Percentiles rank a stretch among this genome's conserved stretches.
phyloP scores from a whole-genome alignment of 2,113 vertebrate species.

The Gambusia holbrooki region DNA sequence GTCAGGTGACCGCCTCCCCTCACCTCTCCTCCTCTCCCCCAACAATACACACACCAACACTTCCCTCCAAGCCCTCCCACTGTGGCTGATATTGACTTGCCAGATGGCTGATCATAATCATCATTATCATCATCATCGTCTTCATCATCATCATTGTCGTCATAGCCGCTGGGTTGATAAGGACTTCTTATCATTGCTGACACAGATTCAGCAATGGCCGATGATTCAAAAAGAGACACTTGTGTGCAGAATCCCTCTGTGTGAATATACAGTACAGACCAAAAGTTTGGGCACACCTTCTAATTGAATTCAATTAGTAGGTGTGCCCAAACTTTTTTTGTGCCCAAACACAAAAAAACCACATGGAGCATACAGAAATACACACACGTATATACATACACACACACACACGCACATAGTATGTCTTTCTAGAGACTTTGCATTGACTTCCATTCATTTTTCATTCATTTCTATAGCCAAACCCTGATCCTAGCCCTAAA shows the following conservation, averaged over 20 bases:
- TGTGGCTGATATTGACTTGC: constrained; percentile 57
- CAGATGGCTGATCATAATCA: constrained; percentile 35
- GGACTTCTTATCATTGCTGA: constrained; percentile 32
- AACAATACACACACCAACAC: no score
- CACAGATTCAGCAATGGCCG: constrained; percentile 24
- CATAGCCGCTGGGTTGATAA: constrained; percentile 6
- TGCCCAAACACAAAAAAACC: constrained; percentile 10
- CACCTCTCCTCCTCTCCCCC: no score
- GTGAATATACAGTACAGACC: background rate
- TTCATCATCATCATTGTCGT: background rate
- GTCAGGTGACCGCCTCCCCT: constrained; percentile 47
- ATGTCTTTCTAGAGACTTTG: no score
- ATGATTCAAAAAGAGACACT: constrained; percentile 35
- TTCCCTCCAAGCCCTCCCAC: constrained; percentile 2
- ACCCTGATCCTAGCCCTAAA: no score
- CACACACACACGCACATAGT: background rate
- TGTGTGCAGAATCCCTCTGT: constrained; percentile 12
- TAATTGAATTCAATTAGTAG: no score
- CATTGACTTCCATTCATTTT: no score
- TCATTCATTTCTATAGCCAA: no score
- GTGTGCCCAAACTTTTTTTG: no score
- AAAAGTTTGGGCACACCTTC: no score
- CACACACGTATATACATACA: constrained; percentile 20
- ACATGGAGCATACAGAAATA: background rate
- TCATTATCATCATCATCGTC: background rate